Conservation (phyloP, 2,888 invertebrate genomes). For the Gasteruption jaculator region DNA sequence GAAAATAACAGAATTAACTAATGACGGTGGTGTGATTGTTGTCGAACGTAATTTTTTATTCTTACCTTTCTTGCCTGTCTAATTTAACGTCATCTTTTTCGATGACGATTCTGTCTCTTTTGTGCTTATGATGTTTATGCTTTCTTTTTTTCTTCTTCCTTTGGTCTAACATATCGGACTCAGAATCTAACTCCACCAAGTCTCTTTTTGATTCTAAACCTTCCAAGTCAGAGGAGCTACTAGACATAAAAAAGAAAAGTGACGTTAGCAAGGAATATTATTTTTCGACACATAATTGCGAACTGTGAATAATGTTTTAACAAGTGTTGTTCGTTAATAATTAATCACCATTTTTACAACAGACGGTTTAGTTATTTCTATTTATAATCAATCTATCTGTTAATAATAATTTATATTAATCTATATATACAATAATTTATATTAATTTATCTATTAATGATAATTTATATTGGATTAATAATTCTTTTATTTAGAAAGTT, state of each 20-base stretch:
- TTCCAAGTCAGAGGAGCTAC: constrained; percentile 44
- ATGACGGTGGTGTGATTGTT: too few relatives aligned
- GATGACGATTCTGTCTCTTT: constrained; percentile 43
- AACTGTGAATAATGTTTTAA: too few relatives aligned
- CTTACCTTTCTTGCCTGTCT: constrained; percentile 39
- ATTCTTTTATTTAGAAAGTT: neutral
- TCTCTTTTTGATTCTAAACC: constrained; percentile 37
- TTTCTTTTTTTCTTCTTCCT: constrained; percentile 47
- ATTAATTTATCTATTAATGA: neutral
- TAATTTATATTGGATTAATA: neutral
- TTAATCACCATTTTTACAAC: too few relatives aligned
- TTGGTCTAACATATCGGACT: constrained; percentile 39
- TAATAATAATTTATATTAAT: constrained; percentile 1
- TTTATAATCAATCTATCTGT: too few relatives aligned
- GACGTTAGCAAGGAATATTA: neutral
- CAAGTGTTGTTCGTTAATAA: too few relatives aligned
- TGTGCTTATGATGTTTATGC: constrained; percentile 48
- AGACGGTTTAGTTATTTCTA: too few relatives aligned
- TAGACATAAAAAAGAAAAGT: constrained; percentile 15
- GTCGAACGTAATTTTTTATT: too few relatives aligned
- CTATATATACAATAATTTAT: neutral
- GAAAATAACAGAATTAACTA: neutral
- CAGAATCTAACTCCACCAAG: constrained; percentile 34
- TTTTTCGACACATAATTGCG: too few relatives aligned
- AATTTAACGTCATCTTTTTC: constrained; percentile 38